These are phyloP conservation scores for Megaceryle torquata DNA, from an alignment of 2,113 vertebrate species.

Conservation along the genomic window DNA sequence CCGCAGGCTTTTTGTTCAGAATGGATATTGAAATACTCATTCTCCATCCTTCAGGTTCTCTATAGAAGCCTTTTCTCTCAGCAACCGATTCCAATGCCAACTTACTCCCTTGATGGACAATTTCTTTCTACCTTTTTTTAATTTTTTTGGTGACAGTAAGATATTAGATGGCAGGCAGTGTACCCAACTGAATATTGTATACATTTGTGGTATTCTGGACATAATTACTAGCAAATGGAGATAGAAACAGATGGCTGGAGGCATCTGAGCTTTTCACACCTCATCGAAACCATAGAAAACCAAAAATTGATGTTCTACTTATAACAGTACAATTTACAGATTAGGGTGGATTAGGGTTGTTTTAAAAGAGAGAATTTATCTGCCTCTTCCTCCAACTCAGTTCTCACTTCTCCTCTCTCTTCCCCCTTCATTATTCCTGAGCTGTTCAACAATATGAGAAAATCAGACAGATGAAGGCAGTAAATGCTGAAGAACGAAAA, in stretches of 20 bases:
- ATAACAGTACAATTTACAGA: not conserved
- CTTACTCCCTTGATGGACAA: not conserved
- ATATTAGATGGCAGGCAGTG: not conserved
- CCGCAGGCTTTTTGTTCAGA: not conserved
- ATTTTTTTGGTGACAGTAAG: not conserved
- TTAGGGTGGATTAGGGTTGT: not conserved
- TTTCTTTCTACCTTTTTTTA: not conserved
- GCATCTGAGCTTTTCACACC: constrained; percentile 55
- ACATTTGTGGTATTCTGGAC: constrained; percentile 29
- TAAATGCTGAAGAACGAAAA: not conserved
- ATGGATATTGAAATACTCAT: not conserved
- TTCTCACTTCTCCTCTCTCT: not conserved
- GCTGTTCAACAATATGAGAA: not conserved
- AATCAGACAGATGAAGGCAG: not conserved
- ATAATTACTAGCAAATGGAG: constrained; percentile 41
- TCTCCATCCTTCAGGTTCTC: not conserved
- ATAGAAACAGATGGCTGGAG: constrained; percentile 60
- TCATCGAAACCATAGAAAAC: constrained; percentile 50
- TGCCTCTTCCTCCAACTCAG: not conserved
- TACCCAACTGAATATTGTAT: not conserved
- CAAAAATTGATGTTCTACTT: constrained; percentile 30
- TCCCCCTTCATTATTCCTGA: not conserved
- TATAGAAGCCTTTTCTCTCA: not conserved
- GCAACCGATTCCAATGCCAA: not conserved
- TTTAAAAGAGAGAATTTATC: not conserved